Conservation (phyloP, 92 coral and sea anemone species). For the Chrysogorgia sp. region DNA sequence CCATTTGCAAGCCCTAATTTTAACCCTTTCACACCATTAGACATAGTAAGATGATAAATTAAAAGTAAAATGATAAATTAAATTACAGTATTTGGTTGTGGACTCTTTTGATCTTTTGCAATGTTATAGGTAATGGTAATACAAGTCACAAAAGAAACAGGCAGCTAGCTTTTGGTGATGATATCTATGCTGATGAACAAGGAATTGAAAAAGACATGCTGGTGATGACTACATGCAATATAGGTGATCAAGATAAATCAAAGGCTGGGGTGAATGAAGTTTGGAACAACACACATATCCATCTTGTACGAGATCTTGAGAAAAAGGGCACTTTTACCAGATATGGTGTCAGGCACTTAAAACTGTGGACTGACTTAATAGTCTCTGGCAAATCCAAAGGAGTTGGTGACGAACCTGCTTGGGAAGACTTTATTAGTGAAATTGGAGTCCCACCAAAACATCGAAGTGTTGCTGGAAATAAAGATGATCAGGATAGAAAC, state of each 20-base stretch:
- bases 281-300: conserved; percentile 56
- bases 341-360: conserved; percentile 53
- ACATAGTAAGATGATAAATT: background rate
- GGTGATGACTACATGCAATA: conserved; percentile 32
- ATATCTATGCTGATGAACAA: background rate
- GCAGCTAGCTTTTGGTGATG: background rate
- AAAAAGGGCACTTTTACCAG: conserved; percentile 49
- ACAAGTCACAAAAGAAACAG: conserved; percentile 8
- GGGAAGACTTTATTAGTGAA: conserved; percentile 44
- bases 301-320: conserved; percentile 54
- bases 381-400: conserved; percentile 36
- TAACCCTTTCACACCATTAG: too few species aligned
- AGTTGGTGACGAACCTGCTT: conserved; percentile 46
- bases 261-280: conserved; percentile 28
- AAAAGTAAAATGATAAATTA: background rate
- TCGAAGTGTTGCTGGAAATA: conserved; percentile 20
- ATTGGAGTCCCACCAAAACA: conserved; percentile 27
- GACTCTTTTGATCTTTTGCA: background rate
- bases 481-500: conserved; percentile 41
- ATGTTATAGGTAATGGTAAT: background rate
- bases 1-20: too few species aligned
- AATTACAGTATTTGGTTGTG: background rate
- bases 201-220: conserved; percentile 35
- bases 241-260: conserved; percentile 21
- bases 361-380: conserved; percentile 58